These are phyloP conservation scores for Drosophila picticornis DNA, from an alignment of 2,888 invertebrate species.

Conservation along the genomic window DNA sequence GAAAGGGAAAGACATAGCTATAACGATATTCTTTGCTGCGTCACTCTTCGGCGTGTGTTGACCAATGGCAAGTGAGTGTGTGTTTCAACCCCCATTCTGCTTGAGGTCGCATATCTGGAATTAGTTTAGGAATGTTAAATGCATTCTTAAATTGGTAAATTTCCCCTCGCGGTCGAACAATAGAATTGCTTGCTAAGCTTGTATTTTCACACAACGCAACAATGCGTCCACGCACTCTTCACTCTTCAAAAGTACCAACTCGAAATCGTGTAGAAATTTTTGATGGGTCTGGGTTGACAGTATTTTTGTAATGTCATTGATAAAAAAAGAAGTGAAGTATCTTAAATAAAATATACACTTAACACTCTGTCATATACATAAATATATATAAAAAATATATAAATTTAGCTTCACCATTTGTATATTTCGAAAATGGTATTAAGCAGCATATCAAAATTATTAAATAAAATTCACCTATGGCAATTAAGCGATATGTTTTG, in stretches of 20 bases:
- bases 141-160: slow-evolving; percentile 68
- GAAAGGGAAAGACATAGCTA: slow-evolving; percentile 35
- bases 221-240: slow-evolving; percentile 55
- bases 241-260: slow-evolving; percentile 57
- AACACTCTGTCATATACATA: neutral
- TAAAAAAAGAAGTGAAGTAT: slow-evolving; percentile 25
- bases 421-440: neutral
- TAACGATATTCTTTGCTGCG: slow-evolving; percentile 19
- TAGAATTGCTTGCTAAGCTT: slow-evolving; percentile 70
- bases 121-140: slow-evolving; percentile 60
- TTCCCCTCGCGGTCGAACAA: slow-evolving; percentile 66
- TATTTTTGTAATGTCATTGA: slow-evolving; percentile 40
- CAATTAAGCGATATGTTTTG: neutral
- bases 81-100: slow-evolving; percentile 49
- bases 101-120: slow-evolving; percentile 55
- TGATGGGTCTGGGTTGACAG: slow-evolving; percentile 37
- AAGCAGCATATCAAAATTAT: neutral
- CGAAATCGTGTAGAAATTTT: slow-evolving; percentile 51
- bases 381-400: neutral
- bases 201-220: slow-evolving; percentile 77
- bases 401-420: neutral
- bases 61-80: slow-evolving; percentile 53
- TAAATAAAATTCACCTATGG: too few species aligned
- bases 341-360: slow-evolving; percentile 15
- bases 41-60: slow-evolving; percentile 23